A percentile compares a stretch with the other conserved stretches of the same genome.
These are phyloP conservation scores for Torymus aiolomorphi DNA, from an alignment of 2,888 invertebrate genomes.

Conservation along the genomic window DNA sequence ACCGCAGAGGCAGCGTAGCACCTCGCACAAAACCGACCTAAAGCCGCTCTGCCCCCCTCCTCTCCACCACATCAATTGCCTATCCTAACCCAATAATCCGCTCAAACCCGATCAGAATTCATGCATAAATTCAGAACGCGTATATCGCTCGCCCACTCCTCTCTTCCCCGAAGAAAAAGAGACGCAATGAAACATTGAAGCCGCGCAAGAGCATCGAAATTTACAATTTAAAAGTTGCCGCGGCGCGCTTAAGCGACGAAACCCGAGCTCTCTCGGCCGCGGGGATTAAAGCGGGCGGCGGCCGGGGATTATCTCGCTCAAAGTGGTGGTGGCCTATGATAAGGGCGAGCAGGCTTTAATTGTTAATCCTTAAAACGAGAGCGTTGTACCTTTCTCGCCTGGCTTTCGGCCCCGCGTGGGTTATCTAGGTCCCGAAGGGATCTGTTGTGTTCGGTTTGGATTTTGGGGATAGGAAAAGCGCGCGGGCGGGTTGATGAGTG, in stretches of 20 bases:
- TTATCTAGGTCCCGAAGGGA: too few relatives aligned
- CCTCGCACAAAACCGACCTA: too few relatives aligned
- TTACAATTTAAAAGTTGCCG: constrained; percentile 27
- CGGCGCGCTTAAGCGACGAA: constrained; percentile 18
- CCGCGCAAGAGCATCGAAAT: background rate
- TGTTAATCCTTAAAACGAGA: constrained; percentile 43
- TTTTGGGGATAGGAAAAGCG: too few relatives aligned
- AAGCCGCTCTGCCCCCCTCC: too few relatives aligned
- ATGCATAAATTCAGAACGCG: constrained; percentile 19
- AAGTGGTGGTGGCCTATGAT: constrained; percentile 35
- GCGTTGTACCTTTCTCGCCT: background rate
- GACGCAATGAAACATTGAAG: background rate
- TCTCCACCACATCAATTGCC: too few relatives aligned
- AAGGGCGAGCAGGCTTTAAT: constrained; percentile 42
- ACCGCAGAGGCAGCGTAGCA: too few relatives aligned
- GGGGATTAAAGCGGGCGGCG: constrained; percentile 17
- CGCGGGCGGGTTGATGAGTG: too few relatives aligned
- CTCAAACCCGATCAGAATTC: constrained; percentile 21
- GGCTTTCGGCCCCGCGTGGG: too few relatives aligned
- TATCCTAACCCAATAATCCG: too few relatives aligned
- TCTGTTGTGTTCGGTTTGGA: too few relatives aligned
- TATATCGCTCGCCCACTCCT: background rate
- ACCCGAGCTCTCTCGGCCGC: too few relatives aligned
- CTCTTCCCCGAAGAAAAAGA: background rate
- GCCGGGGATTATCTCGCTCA: constrained; percentile 34